Base-by-base conservation (phyloP, 1,140 invertebrate genomes). In the Lepidurus couesii region DNA sequence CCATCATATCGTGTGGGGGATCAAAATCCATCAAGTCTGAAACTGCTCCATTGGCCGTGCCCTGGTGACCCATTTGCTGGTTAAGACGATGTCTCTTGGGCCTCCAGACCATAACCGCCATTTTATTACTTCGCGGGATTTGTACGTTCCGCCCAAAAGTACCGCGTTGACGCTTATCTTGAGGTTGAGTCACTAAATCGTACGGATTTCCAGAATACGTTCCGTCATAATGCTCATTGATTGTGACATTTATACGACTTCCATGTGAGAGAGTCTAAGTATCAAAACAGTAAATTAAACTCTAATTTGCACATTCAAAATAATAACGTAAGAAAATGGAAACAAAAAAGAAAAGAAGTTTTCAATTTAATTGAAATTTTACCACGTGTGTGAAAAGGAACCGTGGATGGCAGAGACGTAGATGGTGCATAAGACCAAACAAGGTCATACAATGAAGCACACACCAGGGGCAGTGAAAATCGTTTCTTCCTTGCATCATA, bases 161-260 rank as follows among this genome's bases (percentile, higher is more conserved):
- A 11, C 42, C 78, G 13, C 74, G 53, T 45, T 11, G 78, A 79
- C 13, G 73, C 24, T 47, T 44, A 43, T 42, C 78, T 87, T 81
- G 86, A 83, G 89, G 92, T 83, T 87, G 90, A 80, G 89, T 92
- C 84, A 92, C 90, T 74, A 97, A 86, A 86, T 97, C 95, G 83
- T 96, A 94, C 1, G 95, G 95, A 78, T 94, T 95, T n/a, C 96
- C 96, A 21, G 92, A 91, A 84, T 98, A 98, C 0, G 95, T 97
- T 0, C 96, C 95, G 86, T 98, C 96, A 84, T 96, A 98, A 65
- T 91, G 87, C 83, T 98, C 95, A 86, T 98, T 98, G 79, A 98
- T 93, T 0, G 95, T 93, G 11, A 98, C 95, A 86, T 98, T 95
- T 80, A 98, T 95, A 81, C 94, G 87, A 73, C 94, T 93, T 79